Conservation (phyloP, 2,797 vertebrate species). For the Chrosomus eos region DNA sequence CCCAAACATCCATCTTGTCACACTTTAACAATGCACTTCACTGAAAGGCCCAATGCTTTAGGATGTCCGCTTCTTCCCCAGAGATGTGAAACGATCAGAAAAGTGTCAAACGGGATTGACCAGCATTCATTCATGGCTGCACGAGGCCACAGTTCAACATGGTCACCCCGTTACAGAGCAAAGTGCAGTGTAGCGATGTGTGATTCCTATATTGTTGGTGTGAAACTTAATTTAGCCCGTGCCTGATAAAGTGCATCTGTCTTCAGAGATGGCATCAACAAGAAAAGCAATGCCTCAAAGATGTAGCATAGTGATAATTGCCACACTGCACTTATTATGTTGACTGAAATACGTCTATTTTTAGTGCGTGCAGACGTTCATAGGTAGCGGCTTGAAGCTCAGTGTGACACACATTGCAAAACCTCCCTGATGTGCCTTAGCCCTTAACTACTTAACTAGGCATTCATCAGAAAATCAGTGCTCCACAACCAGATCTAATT, state of each 20-base stretch:
- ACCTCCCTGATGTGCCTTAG: background rate
- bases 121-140: conserved; percentile 7
- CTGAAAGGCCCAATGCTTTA: conserved; percentile 14
- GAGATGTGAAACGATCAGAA: conserved; percentile 23
- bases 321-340: conserved; percentile 16
- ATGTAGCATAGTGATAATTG: conserved; percentile 52
- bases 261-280: conserved; percentile 3
- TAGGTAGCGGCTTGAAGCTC: background rate
- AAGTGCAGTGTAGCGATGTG: background rate
- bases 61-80: background rate
- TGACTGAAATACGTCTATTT: conserved; percentile 41
- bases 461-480: conserved; percentile 43
- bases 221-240: conserved; percentile 41
- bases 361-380: background rate
- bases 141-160: conserved; percentile 11
- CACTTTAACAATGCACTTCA: conserved; percentile 64
- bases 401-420: background rate
- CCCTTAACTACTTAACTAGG: conserved; percentile 19
- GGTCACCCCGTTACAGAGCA: background rate
- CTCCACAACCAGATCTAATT: conserved; percentile 22
- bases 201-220: conserved; percentile 13
- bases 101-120: conserved; percentile 18
- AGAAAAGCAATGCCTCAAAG: conserved; percentile 27
- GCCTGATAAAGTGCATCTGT: conserved; percentile 40
- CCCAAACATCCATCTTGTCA: conserved; percentile 72